Evolutionary conservation across 1,140 invertebrate genomes (phyloP).

Genomic region (Ruditapes philippinarum): DNA sequence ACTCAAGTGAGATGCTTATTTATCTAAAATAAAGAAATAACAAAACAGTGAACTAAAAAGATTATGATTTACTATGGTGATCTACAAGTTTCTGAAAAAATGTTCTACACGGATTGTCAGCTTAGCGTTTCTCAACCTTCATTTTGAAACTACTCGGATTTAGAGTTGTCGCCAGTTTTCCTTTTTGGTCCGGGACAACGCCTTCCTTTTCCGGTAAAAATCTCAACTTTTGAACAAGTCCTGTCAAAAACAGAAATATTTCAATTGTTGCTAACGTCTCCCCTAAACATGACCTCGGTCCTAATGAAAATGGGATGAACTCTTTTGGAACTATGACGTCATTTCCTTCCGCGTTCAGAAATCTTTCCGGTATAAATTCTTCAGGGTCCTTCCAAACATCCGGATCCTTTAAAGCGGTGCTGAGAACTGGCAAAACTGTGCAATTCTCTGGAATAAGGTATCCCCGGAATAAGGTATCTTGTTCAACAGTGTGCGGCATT

Average conservation of each 20-base stretch:
- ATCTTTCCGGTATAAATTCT: constrained; percentile 90
- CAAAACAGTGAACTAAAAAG: too few relatives aligned
- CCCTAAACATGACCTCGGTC: constrained; percentile 45
- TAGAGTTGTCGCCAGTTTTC: neutral
- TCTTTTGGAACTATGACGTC: constrained; percentile 27
- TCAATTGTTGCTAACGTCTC: constrained; percentile 45
- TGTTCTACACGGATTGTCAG: too few relatives aligned
- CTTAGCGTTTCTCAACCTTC: neutral
- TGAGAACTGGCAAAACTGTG: constrained; percentile 79
- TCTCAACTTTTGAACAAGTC: too few relatives aligned
- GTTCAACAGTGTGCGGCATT: constrained; percentile 63
- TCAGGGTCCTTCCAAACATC: constrained; percentile 90
- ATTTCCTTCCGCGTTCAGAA: constrained; percentile 73
- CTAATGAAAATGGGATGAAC: constrained; percentile 17
- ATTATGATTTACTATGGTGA: too few relatives aligned
- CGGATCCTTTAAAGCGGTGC: constrained; percentile 77
- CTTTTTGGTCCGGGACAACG: neutral
- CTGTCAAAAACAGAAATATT: constrained; percentile 47
- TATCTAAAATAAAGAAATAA: too few relatives aligned
- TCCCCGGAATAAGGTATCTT: constrained; percentile 74
- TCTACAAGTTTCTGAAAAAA: too few relatives aligned
- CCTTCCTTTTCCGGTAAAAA: constrained; percentile 7
- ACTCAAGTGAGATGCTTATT: too few relatives aligned
- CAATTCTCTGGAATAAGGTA: constrained; percentile 79
- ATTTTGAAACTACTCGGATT: constrained; percentile 1